A percentile compares a stretch with the other conserved stretches of the same genome.
These are phyloP conservation scores for Drosophila ercepeae DNA, from an alignment of 1,140 invertebrate genomes.

Conservation along the genomic window DNA sequence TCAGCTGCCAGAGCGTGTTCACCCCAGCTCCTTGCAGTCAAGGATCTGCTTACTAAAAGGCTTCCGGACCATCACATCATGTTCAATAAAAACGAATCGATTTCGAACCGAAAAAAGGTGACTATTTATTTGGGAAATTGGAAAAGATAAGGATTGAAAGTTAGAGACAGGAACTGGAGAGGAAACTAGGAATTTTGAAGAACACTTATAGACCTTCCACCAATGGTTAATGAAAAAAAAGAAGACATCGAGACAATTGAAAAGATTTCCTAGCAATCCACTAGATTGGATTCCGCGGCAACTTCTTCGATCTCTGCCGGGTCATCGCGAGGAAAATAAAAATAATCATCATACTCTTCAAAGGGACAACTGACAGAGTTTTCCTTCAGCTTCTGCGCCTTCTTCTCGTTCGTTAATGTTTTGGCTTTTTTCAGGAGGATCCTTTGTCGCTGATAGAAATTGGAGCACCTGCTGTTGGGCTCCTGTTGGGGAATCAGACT, in stretches of 20 bases:
- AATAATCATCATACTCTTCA: not conserved
- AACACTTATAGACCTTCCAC: too few relatives aligned
- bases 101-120: not conserved
- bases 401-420: not conserved
- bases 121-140: not conserved
- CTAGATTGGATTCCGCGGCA: not conserved
- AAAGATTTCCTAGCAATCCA: not conserved
- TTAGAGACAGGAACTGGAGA: too few relatives aligned
- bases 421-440: not conserved
- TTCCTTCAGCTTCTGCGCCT: not conserved
- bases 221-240: too few relatives aligned
- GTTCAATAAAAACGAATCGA: constrained; percentile 9
- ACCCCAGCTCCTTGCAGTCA: constrained; percentile 54
- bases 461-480: not conserved
- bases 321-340: not conserved
- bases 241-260: too few relatives aligned
- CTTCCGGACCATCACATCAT: not conserved
- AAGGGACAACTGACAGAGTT: not conserved
- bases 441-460: not conserved
- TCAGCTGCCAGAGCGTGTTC: constrained; percentile 61
- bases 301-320: not conserved
- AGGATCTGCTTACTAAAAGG: constrained; percentile 31
- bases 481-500: not conserved
- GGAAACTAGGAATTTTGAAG: too few relatives aligned
- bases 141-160: too few relatives aligned